A percentile compares a stretch with the other conserved stretches of the same genome.
phyloP scores from a whole-genome alignment of 2,113 vertebrate species.

The Corythaeola cristata region DNA sequence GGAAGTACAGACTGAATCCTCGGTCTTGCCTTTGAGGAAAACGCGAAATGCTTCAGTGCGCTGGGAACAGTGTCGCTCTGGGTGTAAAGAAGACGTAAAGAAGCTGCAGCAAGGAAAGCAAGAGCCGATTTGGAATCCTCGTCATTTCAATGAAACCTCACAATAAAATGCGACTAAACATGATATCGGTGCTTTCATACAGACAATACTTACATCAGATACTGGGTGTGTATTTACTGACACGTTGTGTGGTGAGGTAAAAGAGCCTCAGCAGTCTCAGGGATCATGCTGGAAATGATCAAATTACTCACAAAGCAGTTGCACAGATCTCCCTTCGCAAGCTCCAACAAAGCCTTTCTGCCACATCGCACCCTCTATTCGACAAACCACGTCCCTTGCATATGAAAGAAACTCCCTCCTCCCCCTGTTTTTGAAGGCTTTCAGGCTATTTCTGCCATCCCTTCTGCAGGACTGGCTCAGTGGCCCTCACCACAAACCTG shows the following conservation, averaged over 20 bases:
- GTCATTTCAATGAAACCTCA: neutral
- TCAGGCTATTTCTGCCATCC: neutral
- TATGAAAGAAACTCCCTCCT: neutral
- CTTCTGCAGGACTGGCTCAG: neutral
- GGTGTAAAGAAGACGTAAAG: neutral
- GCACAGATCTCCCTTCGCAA: neutral
- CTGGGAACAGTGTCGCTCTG: neutral
- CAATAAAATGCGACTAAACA: neutral
- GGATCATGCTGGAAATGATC: neutral
- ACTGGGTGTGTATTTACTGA: neutral
- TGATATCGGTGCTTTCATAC: neutral
- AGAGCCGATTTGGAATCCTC: neutral
- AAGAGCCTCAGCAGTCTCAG: neutral
- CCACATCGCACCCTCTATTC: neutral
- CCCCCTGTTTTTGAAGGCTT: neutral
- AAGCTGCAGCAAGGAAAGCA: neutral
- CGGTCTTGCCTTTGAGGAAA: conserved; percentile 45
- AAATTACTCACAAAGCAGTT: neutral
- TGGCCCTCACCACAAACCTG: neutral
- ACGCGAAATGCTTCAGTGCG: neutral
- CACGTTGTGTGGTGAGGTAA: neutral
- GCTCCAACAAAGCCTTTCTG: neutral
- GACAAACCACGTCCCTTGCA: neutral
- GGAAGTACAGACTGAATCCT: conserved; percentile 40
- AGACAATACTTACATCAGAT: neutral